Evolutionary conservation across 2,113 vertebrate species (phyloP), one percentile per base, ranked within the genome.

Genomic region (Miniopterus natalensis): DNA sequence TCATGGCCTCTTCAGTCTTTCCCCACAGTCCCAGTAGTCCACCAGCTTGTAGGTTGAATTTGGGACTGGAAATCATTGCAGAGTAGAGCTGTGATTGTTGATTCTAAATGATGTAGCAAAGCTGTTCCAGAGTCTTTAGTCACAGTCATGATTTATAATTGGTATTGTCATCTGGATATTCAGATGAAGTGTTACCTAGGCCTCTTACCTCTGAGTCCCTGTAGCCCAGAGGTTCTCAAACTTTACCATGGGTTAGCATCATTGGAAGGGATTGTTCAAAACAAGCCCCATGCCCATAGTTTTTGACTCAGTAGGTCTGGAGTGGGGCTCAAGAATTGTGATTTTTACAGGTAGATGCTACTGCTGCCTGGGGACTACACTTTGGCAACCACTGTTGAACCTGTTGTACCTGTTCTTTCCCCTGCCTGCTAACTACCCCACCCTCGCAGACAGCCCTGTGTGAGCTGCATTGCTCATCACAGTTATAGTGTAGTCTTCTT

Each of bases 1-100:
- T 29, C 21, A 40, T 25, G 53, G 29, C 75, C 61, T 92, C 31
- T 61, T 80, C 42, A 27, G 1, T 31, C 65, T 77, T 65, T 42
- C 57, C 61, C 10, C 25, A 27, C 13, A 14, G 57, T 55, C 11
- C 66, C 47, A 84, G 1, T 6, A 71, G 77, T 40, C 40, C 55
- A 4, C 29, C 61, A 81, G 45, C 29, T 75, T 89, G 18, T 84
- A 42, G 90, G 59, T 53, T 90, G 90, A 87, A 84, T 85, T 75
- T 93, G 42, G 61, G 96, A 70, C 23, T 55, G 36, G 73, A 49
- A 83, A 61, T 66, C 42, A 80, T 57, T 84, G 77, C 27, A 53
- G 55, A 71, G 17, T 45, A 17, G 49, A 84, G n/a, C 49, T 57
- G 21, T 90, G 84, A 57, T 84, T 49, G 36, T 96, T 81, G 63